Evolutionary conservation across 2,113 vertebrate species (phyloP).

Genomic region (Syrmaticus mikado): DNA sequence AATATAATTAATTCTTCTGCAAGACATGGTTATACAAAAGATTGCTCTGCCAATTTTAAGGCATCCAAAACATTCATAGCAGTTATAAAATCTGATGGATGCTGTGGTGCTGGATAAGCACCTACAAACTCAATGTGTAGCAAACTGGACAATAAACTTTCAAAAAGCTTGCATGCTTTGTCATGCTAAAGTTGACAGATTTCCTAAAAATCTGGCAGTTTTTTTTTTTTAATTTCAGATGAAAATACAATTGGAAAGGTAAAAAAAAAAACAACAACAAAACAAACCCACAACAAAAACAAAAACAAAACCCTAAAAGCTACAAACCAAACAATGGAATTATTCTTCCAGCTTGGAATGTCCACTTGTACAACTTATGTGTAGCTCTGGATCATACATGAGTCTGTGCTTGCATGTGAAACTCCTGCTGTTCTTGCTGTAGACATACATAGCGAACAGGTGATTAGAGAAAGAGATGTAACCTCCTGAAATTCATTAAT

Average conservation of each 20-base stretch:
- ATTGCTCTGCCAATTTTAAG: conserved; percentile 2
- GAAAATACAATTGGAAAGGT: neutral
- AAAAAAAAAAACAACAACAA: neutral
- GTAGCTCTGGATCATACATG: neutral
- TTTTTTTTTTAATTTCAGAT: neutral
- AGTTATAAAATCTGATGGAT: neutral
- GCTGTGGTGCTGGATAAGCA: neutral
- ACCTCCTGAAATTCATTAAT: neutral
- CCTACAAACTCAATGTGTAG: neutral
- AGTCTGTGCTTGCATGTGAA: neutral
- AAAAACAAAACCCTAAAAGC: neutral
- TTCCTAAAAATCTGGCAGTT: neutral
- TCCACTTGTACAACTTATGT: neutral
- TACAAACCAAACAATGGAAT: neutral
- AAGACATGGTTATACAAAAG: conserved; percentile 28
- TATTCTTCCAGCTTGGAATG: neutral
- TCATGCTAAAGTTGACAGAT: neutral
- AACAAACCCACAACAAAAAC: neutral
- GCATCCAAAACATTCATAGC: neutral
- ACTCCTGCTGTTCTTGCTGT: neutral
- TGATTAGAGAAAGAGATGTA: neutral
- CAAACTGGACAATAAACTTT: neutral
- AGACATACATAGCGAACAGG: neutral
- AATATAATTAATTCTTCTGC: conserved; percentile 72
- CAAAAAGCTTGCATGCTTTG: neutral